A percentile compares a stretch with the other conserved stretches of the same genome.
These are phyloP conservation scores for Tholera decimalis DNA, from an alignment of 2,888 invertebrate genomes.

Conservation along the genomic window DNA sequence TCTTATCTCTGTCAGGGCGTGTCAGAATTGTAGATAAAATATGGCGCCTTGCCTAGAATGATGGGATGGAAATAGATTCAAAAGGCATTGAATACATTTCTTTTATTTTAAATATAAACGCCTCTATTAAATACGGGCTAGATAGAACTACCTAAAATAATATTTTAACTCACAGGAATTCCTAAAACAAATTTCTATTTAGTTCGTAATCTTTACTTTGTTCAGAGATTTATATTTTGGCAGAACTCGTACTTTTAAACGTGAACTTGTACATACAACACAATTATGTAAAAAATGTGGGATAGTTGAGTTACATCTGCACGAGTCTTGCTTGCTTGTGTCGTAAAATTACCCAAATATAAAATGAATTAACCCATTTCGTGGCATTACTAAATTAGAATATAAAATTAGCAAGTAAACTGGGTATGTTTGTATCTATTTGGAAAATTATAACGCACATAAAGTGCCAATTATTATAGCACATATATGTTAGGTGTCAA, in stretches of 20 bases:
- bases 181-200: not conserved
- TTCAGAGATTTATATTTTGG: conserved; percentile 1
- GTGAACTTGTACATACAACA: conserved; percentile 37
- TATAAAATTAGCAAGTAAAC: conserved; percentile 40
- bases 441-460: conserved; percentile 50
- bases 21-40: conserved; percentile 1
- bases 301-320: not conserved
- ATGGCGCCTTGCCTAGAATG: not conserved
- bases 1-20: not conserved
- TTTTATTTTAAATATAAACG: not conserved
- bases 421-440: conserved; percentile 33
- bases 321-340: conserved; percentile 11
- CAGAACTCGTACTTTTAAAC: conserved; percentile 10
- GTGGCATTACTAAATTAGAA: conserved; percentile 43
- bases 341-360: conserved; percentile 9
- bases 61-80: not conserved
- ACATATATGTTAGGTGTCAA: conserved; percentile 52
- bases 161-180: not conserved
- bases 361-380: conserved; percentile 10
- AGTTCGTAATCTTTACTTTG: not conserved
- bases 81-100: conserved; percentile 4
- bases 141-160: not conserved
- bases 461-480: conserved; percentile 58
- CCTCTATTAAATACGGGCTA: not conserved
- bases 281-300: conserved; percentile 23